Conservation (phyloP, 2,797 vertebrate genomes). For the Myotis myotis region DNA sequence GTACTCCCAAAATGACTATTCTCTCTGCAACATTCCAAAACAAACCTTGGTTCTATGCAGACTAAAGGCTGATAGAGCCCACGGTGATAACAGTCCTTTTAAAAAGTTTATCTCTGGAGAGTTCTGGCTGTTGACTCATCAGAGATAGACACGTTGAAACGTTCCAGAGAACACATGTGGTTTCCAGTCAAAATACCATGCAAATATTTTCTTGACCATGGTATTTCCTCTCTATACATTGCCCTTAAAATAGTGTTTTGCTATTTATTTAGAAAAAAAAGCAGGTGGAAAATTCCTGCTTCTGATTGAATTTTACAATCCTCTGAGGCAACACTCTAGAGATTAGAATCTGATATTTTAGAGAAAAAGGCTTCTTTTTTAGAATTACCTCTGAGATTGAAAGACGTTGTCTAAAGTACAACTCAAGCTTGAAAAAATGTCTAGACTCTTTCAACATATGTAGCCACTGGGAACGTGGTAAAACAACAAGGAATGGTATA, state of each 20-base stretch:
- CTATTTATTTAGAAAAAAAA: slow-evolving; percentile 63
- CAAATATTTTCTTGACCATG: slow-evolving; percentile 46
- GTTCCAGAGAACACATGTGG: slow-evolving; percentile 53
- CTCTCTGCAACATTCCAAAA: neutral
- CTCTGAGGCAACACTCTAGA: neutral
- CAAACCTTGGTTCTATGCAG: neutral
- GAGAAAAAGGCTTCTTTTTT: slow-evolving; percentile 19
- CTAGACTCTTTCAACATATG: slow-evolving; percentile 45
- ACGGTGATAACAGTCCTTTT: neutral
- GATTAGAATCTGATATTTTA: slow-evolving; percentile 39
- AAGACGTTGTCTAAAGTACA: slow-evolving; percentile 55
- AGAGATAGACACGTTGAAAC: slow-evolving; percentile 30
- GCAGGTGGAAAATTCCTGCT: neutral
- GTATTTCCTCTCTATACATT: slow-evolving; percentile 59
- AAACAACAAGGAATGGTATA: slow-evolving; percentile 52
- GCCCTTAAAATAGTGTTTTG: slow-evolving; percentile 40
- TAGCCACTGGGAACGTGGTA: slow-evolving; percentile 25
- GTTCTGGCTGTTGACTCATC: neutral
- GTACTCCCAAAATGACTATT: neutral
- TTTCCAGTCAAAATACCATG: slow-evolving; percentile 59
- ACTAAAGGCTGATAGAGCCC: neutral
- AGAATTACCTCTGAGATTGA: slow-evolving; percentile 45
- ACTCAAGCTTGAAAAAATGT: slow-evolving; percentile 56
- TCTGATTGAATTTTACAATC: slow-evolving; percentile 20
- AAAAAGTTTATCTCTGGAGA: slow-evolving; percentile 45